Conservation (phyloP, 2,113 vertebrate genomes). For the Labeo rohita region DNA sequence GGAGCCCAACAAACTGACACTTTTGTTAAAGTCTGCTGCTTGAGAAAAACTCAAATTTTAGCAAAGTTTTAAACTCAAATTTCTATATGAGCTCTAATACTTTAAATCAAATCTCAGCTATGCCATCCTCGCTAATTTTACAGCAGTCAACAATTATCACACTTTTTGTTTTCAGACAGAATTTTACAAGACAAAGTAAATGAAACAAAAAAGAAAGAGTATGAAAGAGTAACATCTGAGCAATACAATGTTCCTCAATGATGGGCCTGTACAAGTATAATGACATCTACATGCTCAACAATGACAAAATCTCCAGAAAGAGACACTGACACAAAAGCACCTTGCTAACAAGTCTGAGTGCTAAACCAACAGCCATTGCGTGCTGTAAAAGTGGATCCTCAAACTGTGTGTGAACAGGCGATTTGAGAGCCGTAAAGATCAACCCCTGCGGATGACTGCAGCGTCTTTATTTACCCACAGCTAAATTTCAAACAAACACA, state of each 20-base stretch:
- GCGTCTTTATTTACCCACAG: conserved; percentile 45
- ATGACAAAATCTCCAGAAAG: background rate
- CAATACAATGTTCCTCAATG: background rate
- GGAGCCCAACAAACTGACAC: background rate
- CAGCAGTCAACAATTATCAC: background rate
- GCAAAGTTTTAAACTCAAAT: no score
- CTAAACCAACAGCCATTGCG: background rate
- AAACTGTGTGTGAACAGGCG: conserved; percentile 29
- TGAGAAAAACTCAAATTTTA: no score
- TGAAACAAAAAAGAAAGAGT: background rate
- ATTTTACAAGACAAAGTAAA: background rate
- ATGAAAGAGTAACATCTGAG: background rate
- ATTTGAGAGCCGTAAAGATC: conserved; percentile 65
- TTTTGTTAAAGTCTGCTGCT: background rate
- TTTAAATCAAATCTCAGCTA: background rate
- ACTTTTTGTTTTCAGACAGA: background rate
- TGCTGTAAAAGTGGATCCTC: background rate
- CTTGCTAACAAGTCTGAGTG: background rate
- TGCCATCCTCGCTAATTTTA: background rate
- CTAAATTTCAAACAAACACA: conserved; percentile 49
- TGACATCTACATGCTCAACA: background rate
- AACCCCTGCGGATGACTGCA: conserved; percentile 47
- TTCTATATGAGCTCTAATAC: background rate
- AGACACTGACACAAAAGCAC: background rate
- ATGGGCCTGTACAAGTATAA: background rate